Evolutionary conservation across 1,140 invertebrate species (phyloP).

Genomic region (Phenacoccus solenopsis): DNA sequence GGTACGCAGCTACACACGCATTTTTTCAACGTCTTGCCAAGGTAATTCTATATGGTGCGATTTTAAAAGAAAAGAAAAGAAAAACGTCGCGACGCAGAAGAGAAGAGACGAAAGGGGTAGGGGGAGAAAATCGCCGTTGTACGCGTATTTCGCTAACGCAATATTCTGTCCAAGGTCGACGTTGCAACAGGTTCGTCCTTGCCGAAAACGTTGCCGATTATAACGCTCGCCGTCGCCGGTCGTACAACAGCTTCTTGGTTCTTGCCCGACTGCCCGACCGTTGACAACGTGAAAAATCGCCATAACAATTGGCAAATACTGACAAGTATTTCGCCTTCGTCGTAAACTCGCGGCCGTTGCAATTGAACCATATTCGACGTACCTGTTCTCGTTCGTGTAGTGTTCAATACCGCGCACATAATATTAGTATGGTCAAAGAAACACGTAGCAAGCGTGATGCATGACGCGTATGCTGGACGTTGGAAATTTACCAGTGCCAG

Average conservation of each 20-base stretch:
- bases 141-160: not conserved
- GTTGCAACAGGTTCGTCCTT: slow-evolving; percentile 10
- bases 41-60: too few relatives aligned
- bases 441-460: too few relatives aligned
- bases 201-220: not conserved
- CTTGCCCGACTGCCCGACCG: not conserved
- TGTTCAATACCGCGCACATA: too few relatives aligned
- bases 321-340: too few relatives aligned
- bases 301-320: not conserved
- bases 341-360: not conserved
- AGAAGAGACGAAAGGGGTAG: too few relatives aligned
- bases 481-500: not conserved
- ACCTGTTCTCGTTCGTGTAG: too few relatives aligned
- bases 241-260: not conserved
- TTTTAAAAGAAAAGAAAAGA: too few relatives aligned
- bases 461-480: too few relatives aligned
- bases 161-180: slow-evolving; percentile 1
- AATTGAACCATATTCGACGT: not conserved
- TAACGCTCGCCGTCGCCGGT: not conserved
- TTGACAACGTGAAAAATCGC: not conserved
- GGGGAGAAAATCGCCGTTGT: not conserved
- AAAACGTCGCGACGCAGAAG: too few relatives aligned
- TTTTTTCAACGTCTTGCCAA: too few relatives aligned
- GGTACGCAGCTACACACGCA: not conserved
- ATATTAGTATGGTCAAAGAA: too few relatives aligned